Percentiles rank a stretch among this genome's conserved stretches.
Conservation (phyloP, 2,888 invertebrate genomes). For the Schizaphis graminum region DNA sequence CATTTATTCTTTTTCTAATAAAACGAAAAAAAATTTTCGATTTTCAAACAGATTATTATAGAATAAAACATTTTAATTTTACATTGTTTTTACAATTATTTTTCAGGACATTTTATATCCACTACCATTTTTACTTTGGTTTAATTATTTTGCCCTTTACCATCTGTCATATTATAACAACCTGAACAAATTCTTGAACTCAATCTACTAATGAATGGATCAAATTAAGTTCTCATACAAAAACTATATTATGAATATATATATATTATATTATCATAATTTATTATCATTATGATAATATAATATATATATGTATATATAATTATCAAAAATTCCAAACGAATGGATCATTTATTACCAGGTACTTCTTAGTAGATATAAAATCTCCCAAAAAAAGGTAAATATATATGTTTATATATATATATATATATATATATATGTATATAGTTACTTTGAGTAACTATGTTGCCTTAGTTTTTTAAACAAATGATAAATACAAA, state of each 20-base stretch:
- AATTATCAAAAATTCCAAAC: not conserved
- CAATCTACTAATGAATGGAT: not conserved
- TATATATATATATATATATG: not conserved
- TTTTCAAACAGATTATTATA: constrained; percentile 18
- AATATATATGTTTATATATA: not conserved
- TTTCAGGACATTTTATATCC: constrained; percentile 28
- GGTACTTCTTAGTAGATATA: not conserved
- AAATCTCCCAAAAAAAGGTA: not conserved
- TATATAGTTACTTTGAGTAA: not conserved
- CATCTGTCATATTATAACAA: not conserved
- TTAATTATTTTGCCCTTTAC: not conserved
- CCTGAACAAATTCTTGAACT: not conserved
- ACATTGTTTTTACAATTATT: constrained; percentile 12
- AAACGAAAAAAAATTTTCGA: constrained; percentile 14
- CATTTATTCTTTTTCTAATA: constrained; percentile 23
- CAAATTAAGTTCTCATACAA: not conserved
- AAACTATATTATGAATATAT: not conserved
- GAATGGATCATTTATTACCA: not conserved
- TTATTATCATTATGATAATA: too few species aligned
- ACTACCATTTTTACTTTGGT: not conserved
- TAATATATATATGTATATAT: too few species aligned
- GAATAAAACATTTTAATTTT: constrained; percentile 34
- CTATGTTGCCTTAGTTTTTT: not conserved
- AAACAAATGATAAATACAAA: constrained; percentile 21
- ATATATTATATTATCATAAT: too few species aligned